Evolutionary conservation across 2,113 vertebrate species (phyloP).

Genomic region (Notiomystis cincta): DNA sequence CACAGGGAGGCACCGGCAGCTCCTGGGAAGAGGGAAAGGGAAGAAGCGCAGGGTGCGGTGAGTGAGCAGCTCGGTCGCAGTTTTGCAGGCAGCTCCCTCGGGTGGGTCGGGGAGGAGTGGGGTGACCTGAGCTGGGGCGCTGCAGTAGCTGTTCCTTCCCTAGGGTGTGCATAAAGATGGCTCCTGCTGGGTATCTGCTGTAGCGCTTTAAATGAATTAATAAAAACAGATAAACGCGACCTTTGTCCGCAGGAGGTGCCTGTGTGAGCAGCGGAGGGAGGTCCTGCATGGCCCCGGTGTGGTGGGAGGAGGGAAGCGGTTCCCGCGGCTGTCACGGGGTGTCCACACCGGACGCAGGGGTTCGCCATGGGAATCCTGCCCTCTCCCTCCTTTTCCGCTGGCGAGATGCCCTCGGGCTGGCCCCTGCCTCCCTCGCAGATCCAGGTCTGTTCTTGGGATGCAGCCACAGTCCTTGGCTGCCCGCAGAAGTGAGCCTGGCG

Average conservation of each 20-base stretch:
- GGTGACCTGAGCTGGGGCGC: neutral
- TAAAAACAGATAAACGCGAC: neutral
- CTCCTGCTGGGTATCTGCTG: neutral
- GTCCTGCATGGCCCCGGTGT: neutral
- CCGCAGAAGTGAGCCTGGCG: neutral
- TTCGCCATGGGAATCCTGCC: neutral
- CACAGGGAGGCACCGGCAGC: neutral
- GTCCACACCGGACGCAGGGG: accelerated
- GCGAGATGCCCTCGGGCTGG: neutral
- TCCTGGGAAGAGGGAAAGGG: neutral
- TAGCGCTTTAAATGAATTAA: neutral
- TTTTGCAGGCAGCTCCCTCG: neutral
- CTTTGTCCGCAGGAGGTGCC: neutral
- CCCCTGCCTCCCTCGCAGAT: neutral
- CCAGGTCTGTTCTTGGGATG: neutral
- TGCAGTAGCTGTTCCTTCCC: neutral
- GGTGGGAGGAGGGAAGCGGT: neutral
- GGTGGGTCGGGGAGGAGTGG: neutral
- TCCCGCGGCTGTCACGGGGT: neutral
- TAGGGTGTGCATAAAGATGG: neutral
- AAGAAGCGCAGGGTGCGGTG: neutral
- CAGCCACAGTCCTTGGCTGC: neutral
- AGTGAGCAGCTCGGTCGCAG: neutral
- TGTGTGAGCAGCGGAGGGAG: neutral
- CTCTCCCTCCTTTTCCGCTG: neutral